These are phyloP conservation scores for Pseudomyrmex pallidus DNA, from an alignment of 1,140 invertebrate species.

Conservation along the genomic window DNA sequence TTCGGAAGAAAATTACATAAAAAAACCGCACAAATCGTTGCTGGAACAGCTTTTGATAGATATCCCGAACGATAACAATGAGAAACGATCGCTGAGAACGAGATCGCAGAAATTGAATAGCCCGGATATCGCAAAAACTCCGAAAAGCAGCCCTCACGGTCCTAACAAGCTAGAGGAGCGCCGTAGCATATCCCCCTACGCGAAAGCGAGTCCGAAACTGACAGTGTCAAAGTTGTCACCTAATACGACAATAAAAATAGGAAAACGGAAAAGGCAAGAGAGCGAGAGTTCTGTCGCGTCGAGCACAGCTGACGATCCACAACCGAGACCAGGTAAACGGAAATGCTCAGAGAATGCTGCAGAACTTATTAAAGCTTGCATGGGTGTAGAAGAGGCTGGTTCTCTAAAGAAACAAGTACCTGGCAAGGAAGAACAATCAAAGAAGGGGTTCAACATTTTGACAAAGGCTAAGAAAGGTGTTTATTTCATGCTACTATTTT, in stretches of 20 bases:
- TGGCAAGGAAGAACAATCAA: constrained; percentile 83
- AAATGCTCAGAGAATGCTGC: constrained; percentile 89
- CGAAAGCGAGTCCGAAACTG: constrained; percentile 82
- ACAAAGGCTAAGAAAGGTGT: constrained; percentile 84
- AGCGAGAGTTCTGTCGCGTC: constrained; percentile 90
- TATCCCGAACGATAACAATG: constrained; percentile 88
- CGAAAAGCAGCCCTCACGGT: constrained; percentile 87
- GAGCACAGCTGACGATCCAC: constrained; percentile 86
- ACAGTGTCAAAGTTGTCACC: constrained; percentile 77
- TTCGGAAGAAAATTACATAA: constrained; percentile 77
- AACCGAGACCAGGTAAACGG: constrained; percentile 86
- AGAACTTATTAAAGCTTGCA: constrained; percentile 89
- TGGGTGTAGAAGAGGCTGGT: constrained; percentile 87
- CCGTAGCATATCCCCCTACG: constrained; percentile 84
- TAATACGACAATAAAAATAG: constrained; percentile 78
- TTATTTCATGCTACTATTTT: constrained; percentile 67
- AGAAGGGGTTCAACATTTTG: constrained; percentile 84
- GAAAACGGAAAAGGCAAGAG: constrained; percentile 91
- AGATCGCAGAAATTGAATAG: constrained; percentile 91
- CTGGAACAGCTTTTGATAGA: constrained; percentile 92
- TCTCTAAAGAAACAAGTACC: constrained; percentile 83
- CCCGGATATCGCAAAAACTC: constrained; percentile 87
- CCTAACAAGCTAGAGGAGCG: constrained; percentile 80
- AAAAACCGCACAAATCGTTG: constrained; percentile 86
- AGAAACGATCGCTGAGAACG: constrained; percentile 87